These are phyloP conservation scores for Abrostola triplasia DNA, from an alignment of 2,888 invertebrate species.

Conservation along the genomic window DNA sequence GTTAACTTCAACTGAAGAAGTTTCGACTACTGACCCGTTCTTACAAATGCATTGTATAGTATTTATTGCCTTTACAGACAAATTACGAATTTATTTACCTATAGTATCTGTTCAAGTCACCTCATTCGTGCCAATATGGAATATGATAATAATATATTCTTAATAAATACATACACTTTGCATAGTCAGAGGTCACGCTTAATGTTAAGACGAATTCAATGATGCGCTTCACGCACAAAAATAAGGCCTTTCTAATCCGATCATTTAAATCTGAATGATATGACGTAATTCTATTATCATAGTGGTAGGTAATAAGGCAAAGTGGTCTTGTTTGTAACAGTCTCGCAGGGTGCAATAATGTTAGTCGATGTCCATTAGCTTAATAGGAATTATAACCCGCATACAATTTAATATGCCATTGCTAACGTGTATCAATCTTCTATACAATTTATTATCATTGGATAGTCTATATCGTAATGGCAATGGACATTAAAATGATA, in stretches of 20 bases:
- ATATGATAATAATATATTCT: not conserved
- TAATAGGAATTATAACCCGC: constrained; percentile 71
- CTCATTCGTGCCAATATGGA: not conserved
- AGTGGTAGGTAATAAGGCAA: constrained; percentile 62
- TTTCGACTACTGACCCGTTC: not conserved
- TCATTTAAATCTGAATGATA: constrained; percentile 32
- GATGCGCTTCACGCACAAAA: not conserved
- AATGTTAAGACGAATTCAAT: constrained; percentile 24
- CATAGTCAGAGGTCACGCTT: constrained; percentile 23
- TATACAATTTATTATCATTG: constrained; percentile 33
- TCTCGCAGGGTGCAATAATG: constrained; percentile 64
- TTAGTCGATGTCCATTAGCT: constrained; percentile 66
- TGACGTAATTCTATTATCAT: constrained; percentile 61
- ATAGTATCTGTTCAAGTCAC: no score
- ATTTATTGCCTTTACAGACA: no score
- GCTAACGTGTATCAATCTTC: constrained; percentile 35
- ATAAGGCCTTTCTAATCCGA: constrained; percentile 19
- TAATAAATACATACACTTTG: constrained; percentile 18
- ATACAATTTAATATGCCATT: constrained; percentile 52
- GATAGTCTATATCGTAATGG: constrained; percentile 19
- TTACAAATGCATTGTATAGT: no score
- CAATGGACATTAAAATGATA: constrained; percentile 19
- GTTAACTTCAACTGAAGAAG: no score
- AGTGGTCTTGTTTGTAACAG: constrained; percentile 66
- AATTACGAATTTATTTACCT: no score